Percentiles rank a stretch among this genome's conserved stretches.
phyloP scores from a whole-genome alignment of 2,888 invertebrate species.

The Metallyticus violacea region DNA sequence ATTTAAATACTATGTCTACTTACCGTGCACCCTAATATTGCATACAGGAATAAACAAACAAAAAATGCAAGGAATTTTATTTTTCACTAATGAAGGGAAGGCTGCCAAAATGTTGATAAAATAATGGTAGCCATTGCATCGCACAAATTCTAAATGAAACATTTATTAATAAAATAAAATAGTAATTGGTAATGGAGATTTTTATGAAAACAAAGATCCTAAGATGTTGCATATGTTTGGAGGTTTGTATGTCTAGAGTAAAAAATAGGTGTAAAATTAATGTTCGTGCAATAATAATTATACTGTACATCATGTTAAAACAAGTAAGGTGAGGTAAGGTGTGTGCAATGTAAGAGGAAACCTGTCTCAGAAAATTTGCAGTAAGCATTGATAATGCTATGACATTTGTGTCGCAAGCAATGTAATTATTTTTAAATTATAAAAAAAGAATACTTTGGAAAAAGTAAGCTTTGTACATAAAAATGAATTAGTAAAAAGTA shows the following conservation, averaged over 20 bases:
- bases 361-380: background rate
- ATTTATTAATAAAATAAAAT: background rate
- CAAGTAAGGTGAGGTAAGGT: background rate
- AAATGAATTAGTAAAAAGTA: no score
- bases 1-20: background rate
- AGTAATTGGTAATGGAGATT: background rate
- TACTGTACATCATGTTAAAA: background rate
- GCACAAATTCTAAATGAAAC: background rate
- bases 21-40: background rate
- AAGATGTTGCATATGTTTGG: background rate
- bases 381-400: no score
- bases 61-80: background rate
- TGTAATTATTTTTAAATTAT: no score
- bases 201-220: background rate
- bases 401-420: no score
- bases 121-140: background rate
- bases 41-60: background rate
- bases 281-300: background rate
- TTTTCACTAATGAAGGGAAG: background rate
- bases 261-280: background rate
- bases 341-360: background rate
- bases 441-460: no score
- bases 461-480: no score
- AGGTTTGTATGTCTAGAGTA: background rate
- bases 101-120: background rate